phyloP scores from a whole-genome alignment of 2,888 invertebrate genomes.

The Ennomos erosarius region DNA sequence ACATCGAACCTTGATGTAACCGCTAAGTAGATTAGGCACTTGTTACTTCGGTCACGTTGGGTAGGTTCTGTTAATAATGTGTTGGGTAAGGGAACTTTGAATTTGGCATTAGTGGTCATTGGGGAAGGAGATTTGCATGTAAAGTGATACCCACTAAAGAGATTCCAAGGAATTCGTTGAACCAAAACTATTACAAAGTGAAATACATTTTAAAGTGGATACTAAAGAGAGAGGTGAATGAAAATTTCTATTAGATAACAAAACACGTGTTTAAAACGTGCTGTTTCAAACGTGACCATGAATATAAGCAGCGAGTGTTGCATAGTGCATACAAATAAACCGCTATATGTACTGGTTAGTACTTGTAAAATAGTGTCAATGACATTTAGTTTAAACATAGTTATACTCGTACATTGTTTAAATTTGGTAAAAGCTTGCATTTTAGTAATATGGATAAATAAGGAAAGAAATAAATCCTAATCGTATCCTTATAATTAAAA shows the following conservation, averaged over 20 bases:
- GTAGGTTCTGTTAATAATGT: slow-evolving; percentile 56
- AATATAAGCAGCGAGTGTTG: slow-evolving; percentile 36
- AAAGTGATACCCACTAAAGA: slow-evolving; percentile 36
- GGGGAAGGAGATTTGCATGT: slow-evolving; percentile 46
- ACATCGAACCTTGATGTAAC: slow-evolving; percentile 65
- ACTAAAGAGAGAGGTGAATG: slow-evolving; percentile 38
- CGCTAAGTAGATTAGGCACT: slow-evolving; percentile 69
- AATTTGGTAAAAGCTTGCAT: slow-evolving; percentile 37
- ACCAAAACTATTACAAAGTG: slow-evolving; percentile 29
- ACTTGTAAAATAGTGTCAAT: slow-evolving; percentile 42
- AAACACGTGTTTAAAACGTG: slow-evolving; percentile 55
- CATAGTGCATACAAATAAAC: slow-evolving; percentile 33
- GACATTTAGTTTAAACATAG: slow-evolving; percentile 42
- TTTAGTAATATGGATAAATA: slow-evolving; percentile 32
- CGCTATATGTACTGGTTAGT: slow-evolving; percentile 7
- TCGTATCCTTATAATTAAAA: slow-evolving; percentile 67
- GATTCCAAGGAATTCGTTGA: slow-evolving; percentile 32
- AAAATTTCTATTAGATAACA: slow-evolving; percentile 51
- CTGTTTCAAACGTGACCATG: slow-evolving; percentile 54
- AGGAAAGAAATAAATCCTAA: slow-evolving; percentile 35
- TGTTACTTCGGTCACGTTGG: slow-evolving; percentile 59
- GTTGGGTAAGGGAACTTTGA: slow-evolving; percentile 52
- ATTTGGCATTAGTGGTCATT: slow-evolving; percentile 56
- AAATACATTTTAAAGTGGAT: slow-evolving; percentile 34
- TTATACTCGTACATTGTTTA: slow-evolving; percentile 44